phyloP scores from a whole-genome alignment of 1,140 invertebrate genomes.

The Eufriesea mexicana region DNA sequence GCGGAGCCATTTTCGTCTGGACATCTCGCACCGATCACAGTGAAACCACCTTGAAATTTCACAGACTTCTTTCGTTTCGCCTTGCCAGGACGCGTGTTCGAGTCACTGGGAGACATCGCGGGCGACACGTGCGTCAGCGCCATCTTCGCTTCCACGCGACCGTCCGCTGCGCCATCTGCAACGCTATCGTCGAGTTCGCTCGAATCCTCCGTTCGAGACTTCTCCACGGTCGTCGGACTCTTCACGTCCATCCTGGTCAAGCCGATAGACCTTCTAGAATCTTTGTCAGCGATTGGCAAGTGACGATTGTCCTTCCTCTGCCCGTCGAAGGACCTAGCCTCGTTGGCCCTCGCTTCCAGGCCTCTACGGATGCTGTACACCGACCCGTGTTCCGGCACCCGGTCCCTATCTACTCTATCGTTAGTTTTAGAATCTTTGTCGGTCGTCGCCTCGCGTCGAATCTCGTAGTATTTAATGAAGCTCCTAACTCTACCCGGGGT shows the following conservation, averaged over 20 bases:
- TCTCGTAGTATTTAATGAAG: conserved; percentile 79
- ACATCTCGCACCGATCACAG: conserved; percentile 55
- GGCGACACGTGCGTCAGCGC: neutral
- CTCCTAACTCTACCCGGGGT: conserved; percentile 79
- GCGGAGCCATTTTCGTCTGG: conserved; percentile 15
- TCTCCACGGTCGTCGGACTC: too few relatives aligned
- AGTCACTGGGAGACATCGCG: neutral
- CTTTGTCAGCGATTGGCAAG: neutral
- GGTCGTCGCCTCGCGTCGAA: conserved; percentile 67
- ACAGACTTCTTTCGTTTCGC: conserved; percentile 71
- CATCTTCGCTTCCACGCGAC: neutral
- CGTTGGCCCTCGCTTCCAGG: conserved; percentile 25
- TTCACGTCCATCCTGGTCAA: neutral
- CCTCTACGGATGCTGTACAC: conserved; percentile 21
- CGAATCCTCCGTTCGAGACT: neutral
- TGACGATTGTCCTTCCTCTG: neutral
- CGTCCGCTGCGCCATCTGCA: neutral
- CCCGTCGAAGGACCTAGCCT: neutral
- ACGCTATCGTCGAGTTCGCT: neutral
- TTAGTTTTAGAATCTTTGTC: conserved; percentile 67
- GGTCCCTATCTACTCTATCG: conserved; percentile 54
- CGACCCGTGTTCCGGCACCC: conserved; percentile 21
- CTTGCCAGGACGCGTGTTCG: neutral
- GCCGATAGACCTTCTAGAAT: neutral
- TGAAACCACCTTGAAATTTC: conserved; percentile 74